Evolutionary conservation across 1,140 invertebrate species (phyloP).

Genomic region (Dolichoris vasculosae): DNA sequence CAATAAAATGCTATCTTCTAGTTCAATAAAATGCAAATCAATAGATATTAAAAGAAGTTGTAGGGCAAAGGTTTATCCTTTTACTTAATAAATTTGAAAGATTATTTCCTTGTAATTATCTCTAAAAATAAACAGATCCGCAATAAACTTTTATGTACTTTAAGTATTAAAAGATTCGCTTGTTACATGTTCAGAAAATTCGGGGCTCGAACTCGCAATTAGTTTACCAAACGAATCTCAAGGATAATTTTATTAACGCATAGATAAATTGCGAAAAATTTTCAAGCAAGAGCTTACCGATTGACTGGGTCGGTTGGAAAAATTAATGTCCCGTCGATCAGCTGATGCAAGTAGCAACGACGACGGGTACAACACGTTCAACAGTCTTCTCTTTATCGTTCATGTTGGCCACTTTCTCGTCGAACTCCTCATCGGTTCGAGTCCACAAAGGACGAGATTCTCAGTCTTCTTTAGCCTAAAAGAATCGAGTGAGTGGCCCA

Average conservation of each 20-base stretch:
- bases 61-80: too few species aligned
- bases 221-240: too few species aligned
- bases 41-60: too few species aligned
- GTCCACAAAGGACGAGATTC: neutral
- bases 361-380: neutral
- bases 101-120: neutral
- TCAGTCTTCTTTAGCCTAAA: neutral
- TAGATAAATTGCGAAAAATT: neutral
- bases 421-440: neutral
- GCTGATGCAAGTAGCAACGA: slow-evolving; percentile 29
- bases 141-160: too few species aligned
- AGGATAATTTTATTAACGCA: too few species aligned
- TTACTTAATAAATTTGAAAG: neutral
- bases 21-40: too few species aligned
- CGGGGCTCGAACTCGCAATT: too few species aligned
- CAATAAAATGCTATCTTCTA: too few species aligned
- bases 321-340: slow-evolving; percentile 41
- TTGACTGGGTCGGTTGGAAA: neutral
- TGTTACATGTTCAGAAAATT: too few species aligned
- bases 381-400: slow-evolving; percentile 25
- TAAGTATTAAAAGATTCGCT: too few species aligned
- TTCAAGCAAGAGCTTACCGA: slow-evolving; percentile 5
- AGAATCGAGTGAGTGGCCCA: neutral
- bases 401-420: slow-evolving; percentile 28
- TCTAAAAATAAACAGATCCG: neutral